A percentile compares a stretch with the other conserved stretches of the same genome.
These are phyloP conservation scores for Pocillopora damicornis DNA, from an alignment of 64 coral and sea anemone genomes.

Conservation along the genomic window DNA sequence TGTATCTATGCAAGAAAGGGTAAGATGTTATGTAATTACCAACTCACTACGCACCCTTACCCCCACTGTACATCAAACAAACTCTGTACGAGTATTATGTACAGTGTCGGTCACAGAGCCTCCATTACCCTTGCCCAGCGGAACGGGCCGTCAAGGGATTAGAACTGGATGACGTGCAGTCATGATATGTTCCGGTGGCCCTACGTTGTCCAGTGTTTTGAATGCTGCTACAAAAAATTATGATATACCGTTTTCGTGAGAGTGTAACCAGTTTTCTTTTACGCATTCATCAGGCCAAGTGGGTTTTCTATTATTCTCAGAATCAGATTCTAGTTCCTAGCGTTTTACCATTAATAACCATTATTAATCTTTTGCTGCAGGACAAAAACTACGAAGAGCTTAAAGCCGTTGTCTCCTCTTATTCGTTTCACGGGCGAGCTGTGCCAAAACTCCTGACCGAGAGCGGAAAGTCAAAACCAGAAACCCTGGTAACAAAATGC, in stretches of 20 bases:
- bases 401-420: constrained; percentile 63
- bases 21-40: background rate
- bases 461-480: constrained; percentile 26
- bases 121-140: too few relatives aligned
- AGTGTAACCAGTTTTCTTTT: too few relatives aligned
- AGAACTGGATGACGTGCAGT: too few relatives aligned
- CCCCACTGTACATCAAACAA: too few relatives aligned
- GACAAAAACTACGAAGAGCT: constrained; percentile 64
- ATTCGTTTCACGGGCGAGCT: constrained; percentile 63
- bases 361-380: constrained; percentile 20
- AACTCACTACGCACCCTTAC: background rate
- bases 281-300: too few relatives aligned
- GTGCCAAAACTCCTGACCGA: constrained; percentile 50
- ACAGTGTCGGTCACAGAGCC: too few relatives aligned
- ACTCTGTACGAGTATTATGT: background rate
- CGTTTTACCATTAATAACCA: background rate
- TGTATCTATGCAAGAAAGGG: constrained; percentile 82
- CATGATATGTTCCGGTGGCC: too few relatives aligned
- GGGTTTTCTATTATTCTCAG: background rate
- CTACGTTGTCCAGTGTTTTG: too few relatives aligned
- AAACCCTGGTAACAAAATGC: constrained; percentile 63
- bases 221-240: too few relatives aligned
- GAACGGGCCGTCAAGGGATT: too few relatives aligned
- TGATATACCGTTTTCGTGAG: too few relatives aligned
- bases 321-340: background rate